Evolutionary conservation across 2,797 vertebrate species (phyloP).

Genomic region (Sebastes umbrosus): DNA sequence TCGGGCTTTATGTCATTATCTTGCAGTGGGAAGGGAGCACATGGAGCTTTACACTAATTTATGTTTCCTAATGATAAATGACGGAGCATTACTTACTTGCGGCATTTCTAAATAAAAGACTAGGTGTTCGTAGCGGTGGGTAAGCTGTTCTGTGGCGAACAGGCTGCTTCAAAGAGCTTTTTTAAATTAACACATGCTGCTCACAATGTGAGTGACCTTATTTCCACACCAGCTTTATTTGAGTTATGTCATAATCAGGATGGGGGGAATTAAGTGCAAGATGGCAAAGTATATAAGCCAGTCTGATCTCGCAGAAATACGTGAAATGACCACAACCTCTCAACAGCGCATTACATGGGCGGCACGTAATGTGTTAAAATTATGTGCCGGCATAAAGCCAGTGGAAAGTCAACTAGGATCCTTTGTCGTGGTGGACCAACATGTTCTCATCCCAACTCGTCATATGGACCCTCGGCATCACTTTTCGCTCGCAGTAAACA

Average conservation of each 20-base stretch:
- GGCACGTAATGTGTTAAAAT: background rate
- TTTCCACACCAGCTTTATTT: background rate
- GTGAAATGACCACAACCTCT: background rate
- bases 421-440: background rate
- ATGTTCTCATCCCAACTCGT: no score
- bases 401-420: background rate
- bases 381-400: background rate
- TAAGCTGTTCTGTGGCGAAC: background rate
- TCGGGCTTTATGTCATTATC: constrained; percentile 19
- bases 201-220: background rate
- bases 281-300: background rate
- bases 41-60: constrained; percentile 2
- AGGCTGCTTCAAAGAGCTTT: background rate
- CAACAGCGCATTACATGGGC: background rate
- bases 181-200: background rate
- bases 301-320: background rate
- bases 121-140: background rate
- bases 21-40: background rate
- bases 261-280: background rate
- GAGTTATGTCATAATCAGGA: background rate
- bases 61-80: constrained; percentile 20
- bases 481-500: no score
- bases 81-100: background rate
- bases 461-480: no score
- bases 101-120: constrained; percentile 14